Evolutionary conservation across 2,113 vertebrate species (phyloP).

Genomic region (Talpa occidentalis): DNA sequence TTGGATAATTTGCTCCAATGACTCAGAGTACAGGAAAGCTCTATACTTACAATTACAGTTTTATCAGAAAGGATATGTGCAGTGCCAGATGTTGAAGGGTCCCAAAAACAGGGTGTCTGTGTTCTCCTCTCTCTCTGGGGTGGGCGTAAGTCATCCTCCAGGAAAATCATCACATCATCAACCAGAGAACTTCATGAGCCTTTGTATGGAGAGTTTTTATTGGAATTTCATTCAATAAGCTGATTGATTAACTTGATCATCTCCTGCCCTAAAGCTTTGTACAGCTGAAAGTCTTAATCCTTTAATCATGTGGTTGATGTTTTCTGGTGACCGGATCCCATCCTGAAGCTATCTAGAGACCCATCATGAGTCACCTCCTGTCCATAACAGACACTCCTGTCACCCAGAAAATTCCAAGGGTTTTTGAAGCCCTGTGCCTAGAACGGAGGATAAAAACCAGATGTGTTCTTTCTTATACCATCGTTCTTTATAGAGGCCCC

Average conservation of each 20-base stretch:
- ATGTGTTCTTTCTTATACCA: no score
- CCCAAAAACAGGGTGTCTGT: not conserved
- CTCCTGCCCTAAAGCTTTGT: not conserved
- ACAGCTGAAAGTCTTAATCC: not conserved
- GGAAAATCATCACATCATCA: not conserved
- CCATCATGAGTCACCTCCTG: not conserved
- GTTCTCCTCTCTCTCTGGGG: not conserved
- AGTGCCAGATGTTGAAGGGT: not conserved
- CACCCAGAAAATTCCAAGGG: not conserved
- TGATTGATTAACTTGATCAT: not conserved
- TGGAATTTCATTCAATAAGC: not conserved
- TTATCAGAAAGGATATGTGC: not conserved
- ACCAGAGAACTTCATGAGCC: not conserved
- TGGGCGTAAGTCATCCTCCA: accelerated
- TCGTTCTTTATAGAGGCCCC: not conserved
- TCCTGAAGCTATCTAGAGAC: no score
- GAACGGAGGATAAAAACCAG: not conserved
- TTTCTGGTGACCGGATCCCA: not conserved
- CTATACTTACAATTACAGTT: not conserved
- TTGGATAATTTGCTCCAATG: not conserved
- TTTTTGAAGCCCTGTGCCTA: not conserved
- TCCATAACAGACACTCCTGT: not conserved
- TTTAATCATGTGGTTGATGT: not conserved
- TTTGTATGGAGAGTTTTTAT: not conserved
- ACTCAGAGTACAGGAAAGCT: not conserved